Conservation (phyloP, 2,113 vertebrate species). For the Gasterosteus aculeatus region DNA sequence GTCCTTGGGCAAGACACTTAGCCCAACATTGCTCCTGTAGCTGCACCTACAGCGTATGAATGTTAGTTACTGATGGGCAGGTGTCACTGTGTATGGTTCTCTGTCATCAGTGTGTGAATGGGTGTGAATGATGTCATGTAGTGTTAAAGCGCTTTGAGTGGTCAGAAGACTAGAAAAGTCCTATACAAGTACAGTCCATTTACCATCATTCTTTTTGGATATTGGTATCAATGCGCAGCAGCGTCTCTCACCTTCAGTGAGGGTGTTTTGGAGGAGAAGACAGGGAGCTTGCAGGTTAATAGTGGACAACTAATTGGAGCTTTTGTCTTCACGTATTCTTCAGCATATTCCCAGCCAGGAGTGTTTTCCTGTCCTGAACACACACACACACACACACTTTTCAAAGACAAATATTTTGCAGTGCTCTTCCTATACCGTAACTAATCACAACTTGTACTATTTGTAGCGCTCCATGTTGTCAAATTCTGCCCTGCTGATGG, state of each 20-base stretch:
- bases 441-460: background rate
- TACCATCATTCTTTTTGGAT: background rate
- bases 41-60: no score
- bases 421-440: no score
- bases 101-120: no score
- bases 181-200: no score
- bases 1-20: no score
- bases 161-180: no score
- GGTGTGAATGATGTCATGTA: no score
- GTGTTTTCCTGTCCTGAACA: slow-evolving; percentile 51
- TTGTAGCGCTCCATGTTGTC: background rate
- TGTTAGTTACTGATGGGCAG: no score
- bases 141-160: no score
- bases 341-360: slow-evolving; percentile 42
- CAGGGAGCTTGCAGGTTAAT: slow-evolving; percentile 43
- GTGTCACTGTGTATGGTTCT: no score
- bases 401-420: background rate
- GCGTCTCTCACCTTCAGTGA: slow-evolving; percentile 34
- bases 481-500: no score
- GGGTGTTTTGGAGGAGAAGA: slow-evolving; percentile 14
- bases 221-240: background rate
- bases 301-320: slow-evolving; percentile 26
- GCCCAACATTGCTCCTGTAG: no score
- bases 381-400: background rate
- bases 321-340: slow-evolving; percentile 38